Evolutionary conservation across 2,797 vertebrate genomes (phyloP).

Genomic region (Poeciliopsis paucimaculata): DNA sequence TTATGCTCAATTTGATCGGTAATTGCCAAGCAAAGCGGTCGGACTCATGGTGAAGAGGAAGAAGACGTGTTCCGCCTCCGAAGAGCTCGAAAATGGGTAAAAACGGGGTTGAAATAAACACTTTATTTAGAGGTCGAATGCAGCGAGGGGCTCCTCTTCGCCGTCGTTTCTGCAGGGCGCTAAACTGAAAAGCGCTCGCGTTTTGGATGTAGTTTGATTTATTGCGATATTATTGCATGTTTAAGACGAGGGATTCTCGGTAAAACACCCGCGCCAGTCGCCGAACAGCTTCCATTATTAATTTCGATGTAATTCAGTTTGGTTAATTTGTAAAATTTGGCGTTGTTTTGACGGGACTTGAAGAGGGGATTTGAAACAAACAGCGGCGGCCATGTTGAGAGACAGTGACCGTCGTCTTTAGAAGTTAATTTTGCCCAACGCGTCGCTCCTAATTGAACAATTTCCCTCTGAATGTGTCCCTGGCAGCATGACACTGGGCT

Average conservation of each 20-base stretch:
- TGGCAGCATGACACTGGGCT: slow-evolving; percentile 96
- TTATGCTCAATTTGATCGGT: slow-evolving; percentile 81
- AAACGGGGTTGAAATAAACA: slow-evolving; percentile 70
- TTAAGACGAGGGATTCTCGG: slow-evolving; percentile 35
- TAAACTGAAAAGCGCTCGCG: slow-evolving; percentile 83
- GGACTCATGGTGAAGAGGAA: slow-evolving; percentile 92
- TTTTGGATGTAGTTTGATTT: slow-evolving; percentile 79
- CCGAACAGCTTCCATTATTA: slow-evolving; percentile 19
- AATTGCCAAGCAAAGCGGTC: slow-evolving; percentile 73
- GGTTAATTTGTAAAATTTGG: slow-evolving; percentile 71
- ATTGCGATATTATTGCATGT: slow-evolving; percentile 40
- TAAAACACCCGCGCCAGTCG: slow-evolving; percentile 13
- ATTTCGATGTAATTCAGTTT: slow-evolving; percentile 30
- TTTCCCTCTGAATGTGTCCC: slow-evolving; percentile 64
- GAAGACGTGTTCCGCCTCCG: slow-evolving; percentile 81
- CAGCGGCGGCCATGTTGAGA: slow-evolving; percentile 99
- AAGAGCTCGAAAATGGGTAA: slow-evolving; percentile 85
- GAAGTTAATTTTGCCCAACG: slow-evolving; percentile 82
- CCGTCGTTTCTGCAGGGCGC: slow-evolving; percentile 86
- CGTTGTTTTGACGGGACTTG: slow-evolving; percentile 90
- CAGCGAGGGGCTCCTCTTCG: slow-evolving; percentile 73
- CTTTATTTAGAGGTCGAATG: slow-evolving; percentile 85
- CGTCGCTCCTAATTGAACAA: slow-evolving; percentile 65
- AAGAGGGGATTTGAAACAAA: slow-evolving; percentile 97
- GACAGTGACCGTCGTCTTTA: slow-evolving; percentile 85